A percentile compares a stretch with the other conserved stretches of the same genome.
phyloP scores from a whole-genome alignment of 30 jellyfish, hydroid and myxozoan species.

The Rhopilema esculentum region DNA sequence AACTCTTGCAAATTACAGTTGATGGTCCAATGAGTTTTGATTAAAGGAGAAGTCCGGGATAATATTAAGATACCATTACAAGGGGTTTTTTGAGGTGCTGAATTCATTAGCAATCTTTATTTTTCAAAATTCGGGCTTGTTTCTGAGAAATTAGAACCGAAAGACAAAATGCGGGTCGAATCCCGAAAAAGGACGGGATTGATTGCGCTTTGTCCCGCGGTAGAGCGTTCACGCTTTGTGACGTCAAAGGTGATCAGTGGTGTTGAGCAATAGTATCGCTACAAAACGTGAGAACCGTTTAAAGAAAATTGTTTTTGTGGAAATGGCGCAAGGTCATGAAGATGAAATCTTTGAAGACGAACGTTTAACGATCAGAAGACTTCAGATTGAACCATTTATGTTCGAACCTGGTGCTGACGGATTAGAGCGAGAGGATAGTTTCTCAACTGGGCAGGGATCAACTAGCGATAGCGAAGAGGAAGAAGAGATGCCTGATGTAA shows the following conservation, averaged over 20 bases:
- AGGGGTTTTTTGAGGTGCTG: neutral
- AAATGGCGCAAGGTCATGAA: neutral
- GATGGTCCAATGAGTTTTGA: neutral
- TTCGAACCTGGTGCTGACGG: neutral
- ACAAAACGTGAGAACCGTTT: neutral
- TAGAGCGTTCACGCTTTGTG: neutral
- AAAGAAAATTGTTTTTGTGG: neutral
- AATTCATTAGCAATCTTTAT: neutral
- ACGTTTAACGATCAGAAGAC: neutral
- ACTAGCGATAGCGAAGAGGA: neutral
- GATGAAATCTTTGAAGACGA: neutral
- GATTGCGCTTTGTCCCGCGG: constrained; percentile 34
- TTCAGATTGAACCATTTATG: neutral
- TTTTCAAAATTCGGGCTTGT: neutral
- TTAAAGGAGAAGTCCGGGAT: neutral
- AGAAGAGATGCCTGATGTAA: neutral
- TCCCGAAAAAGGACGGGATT: constrained; percentile 31
- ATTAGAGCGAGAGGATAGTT: neutral
- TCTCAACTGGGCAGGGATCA: neutral
- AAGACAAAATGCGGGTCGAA: neutral
- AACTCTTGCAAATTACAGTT: neutral
- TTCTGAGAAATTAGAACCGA: constrained; percentile 1
- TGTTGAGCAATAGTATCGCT: neutral
- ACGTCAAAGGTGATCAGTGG: constrained; percentile 32
- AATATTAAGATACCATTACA: neutral